phyloP scores from a whole-genome alignment of 2,888 invertebrate species.

The Keiferia lycopersicella region DNA sequence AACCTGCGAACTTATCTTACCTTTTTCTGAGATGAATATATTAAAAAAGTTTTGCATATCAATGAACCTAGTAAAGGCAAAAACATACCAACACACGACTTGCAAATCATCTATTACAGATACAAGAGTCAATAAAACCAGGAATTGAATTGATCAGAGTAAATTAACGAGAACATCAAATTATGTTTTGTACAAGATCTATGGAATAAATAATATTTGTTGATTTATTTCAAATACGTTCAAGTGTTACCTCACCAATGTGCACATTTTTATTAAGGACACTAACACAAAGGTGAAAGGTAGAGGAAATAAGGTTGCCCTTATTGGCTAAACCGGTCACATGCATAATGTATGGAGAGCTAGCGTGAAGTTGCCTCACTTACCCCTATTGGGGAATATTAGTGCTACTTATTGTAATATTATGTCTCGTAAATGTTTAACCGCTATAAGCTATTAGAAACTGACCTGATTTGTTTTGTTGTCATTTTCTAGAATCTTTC shows the following conservation, averaged over 20 bases:
- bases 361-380: background rate
- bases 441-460: background rate
- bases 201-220: no score
- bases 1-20: background rate
- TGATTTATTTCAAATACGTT: no score
- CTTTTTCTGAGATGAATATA: background rate
- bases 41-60: background rate
- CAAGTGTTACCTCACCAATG: background rate
- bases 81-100: background rate
- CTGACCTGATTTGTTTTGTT: background rate
- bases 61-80: background rate
- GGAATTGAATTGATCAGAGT: no score
- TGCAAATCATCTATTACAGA: no score
- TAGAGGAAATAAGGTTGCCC: conserved; percentile 1
- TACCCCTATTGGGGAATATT: background rate
- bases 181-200: no score
- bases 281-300: conserved; percentile 2
- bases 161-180: no score
- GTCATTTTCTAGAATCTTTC: background rate
- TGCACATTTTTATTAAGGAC: background rate
- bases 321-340: conserved; percentile 9
- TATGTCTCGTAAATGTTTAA: background rate
- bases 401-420: background rate
- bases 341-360: conserved; percentile 16
- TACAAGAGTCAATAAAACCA: no score